A percentile compares a stretch with the other conserved stretches of the same genome.
Evolutionary conservation across 2,113 vertebrate species (phyloP).

Genomic region (Athene noctua): DNA sequence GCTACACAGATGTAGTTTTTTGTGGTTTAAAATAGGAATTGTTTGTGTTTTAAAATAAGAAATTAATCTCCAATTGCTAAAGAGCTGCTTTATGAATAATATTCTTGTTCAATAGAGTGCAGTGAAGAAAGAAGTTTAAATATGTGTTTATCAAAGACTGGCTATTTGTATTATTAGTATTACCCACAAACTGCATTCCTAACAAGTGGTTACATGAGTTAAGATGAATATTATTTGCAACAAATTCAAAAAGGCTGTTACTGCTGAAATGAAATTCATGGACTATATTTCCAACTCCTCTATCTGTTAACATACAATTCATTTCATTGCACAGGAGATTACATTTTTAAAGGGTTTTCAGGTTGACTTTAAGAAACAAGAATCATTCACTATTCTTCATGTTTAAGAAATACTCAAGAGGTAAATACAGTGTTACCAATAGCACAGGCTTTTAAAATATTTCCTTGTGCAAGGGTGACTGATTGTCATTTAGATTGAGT

Average conservation of each 20-base stretch:
- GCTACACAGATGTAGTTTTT: neutral
- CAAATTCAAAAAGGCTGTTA: slow-evolving; percentile 16
- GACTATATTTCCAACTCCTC: neutral
- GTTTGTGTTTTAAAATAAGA: neutral
- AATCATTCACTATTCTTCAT: neutral
- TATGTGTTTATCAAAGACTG: neutral
- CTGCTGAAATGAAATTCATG: neutral
- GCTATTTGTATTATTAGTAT: neutral
- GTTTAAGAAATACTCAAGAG: neutral
- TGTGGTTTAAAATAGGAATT: neutral
- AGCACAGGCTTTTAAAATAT: neutral
- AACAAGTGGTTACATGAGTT: slow-evolving; percentile 3
- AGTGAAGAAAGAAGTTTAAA: slow-evolving; percentile 4
- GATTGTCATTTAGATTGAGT: neutral
- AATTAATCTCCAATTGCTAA: neutral
- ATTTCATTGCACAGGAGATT: slow-evolving; percentile 11
- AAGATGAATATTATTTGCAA: neutral
- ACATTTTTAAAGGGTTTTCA: neutral
- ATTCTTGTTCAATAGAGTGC: neutral
- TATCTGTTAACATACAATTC: neutral
- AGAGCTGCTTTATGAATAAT: neutral
- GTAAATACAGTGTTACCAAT: neutral
- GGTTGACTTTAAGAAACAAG: neutral
- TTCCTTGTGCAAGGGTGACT: neutral
- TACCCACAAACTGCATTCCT: slow-evolving; percentile 16